Evolutionary conservation across 2,113 vertebrate species (phyloP).

Genomic region (Aleadryas rufinucha): DNA sequence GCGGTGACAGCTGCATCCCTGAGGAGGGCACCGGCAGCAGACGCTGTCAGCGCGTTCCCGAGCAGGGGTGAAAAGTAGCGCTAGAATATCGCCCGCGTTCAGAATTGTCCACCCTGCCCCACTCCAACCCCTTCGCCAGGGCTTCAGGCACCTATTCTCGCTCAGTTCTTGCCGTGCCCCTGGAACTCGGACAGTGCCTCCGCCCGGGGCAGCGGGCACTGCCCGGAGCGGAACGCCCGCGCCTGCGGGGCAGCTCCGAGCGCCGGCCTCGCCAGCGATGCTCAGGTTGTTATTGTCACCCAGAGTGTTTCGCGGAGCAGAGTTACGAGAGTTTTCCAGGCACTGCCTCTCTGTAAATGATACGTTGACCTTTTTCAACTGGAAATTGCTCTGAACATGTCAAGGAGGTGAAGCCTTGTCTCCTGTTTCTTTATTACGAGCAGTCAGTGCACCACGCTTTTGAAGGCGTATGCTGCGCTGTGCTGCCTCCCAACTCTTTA

Average conservation of each 20-base stretch:
- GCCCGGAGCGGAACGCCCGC: not conserved
- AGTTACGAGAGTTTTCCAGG: constrained; percentile 4
- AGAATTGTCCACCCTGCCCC: fast-evolving
- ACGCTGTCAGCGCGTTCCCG: not conserved
- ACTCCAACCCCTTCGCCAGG: fast-evolving
- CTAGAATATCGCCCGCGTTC: not conserved
- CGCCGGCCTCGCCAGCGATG: not conserved
- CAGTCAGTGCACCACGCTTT: not conserved
- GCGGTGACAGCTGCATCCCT: not conserved
- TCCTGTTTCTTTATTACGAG: not conserved
- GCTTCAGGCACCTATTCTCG: fast-evolving
- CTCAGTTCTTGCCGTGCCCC: not conserved
- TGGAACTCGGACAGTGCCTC: fast-evolving
- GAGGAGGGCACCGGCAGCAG: not conserved
- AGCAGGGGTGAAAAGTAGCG: not conserved
- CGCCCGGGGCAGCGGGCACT: not conserved
- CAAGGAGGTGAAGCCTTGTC: not conserved
- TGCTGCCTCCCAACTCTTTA: not conserved
- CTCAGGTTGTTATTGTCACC: not conserved
- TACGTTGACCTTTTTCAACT: not conserved
- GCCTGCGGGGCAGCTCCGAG: not conserved
- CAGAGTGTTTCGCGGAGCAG: not conserved
- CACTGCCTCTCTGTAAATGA: not conserved
- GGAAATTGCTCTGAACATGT: not conserved
- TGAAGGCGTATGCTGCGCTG: not conserved